Conservation (phyloP, 2,888 invertebrate genomes). For the Mesoligia furuncula region DNA sequence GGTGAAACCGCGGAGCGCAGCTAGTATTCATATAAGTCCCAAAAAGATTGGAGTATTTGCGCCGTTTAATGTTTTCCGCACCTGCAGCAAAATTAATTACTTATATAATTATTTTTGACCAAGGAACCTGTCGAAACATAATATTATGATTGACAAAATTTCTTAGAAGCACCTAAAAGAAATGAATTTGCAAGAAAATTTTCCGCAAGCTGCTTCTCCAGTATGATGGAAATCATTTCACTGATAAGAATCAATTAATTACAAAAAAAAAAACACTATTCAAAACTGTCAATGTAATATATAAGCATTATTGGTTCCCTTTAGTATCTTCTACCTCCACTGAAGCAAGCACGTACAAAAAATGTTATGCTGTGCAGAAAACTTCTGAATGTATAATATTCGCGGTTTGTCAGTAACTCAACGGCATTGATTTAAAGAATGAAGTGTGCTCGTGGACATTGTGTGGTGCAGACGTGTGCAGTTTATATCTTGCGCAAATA, state of each 20-base stretch:
- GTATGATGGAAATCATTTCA: background rate
- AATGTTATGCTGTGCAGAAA: background rate
- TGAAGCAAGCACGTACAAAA: background rate
- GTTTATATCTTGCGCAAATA: background rate
- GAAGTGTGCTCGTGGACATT: conserved; percentile 28
- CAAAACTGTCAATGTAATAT: background rate
- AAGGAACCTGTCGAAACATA: background rate
- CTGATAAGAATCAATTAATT: background rate
- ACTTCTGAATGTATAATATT: conserved; percentile 2
- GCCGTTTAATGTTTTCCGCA: too few species aligned
- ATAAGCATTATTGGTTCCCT: background rate
- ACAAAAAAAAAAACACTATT: background rate
- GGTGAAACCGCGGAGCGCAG: too few species aligned
- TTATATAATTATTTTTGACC: background rate
- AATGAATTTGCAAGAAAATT: background rate
- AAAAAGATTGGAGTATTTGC: too few species aligned
- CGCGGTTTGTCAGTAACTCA: conserved; percentile 22
- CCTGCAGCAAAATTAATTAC: too few species aligned
- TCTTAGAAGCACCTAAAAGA: background rate
- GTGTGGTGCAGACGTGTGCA: conserved; percentile 35
- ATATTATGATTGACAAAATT: background rate
- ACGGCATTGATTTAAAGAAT: conserved; percentile 13
- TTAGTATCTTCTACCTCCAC: background rate
- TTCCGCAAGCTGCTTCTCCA: background rate
- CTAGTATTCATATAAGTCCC: too few species aligned